Conservation (phyloP, 2,113 vertebrate species). For the Anoplopoma fimbria region DNA sequence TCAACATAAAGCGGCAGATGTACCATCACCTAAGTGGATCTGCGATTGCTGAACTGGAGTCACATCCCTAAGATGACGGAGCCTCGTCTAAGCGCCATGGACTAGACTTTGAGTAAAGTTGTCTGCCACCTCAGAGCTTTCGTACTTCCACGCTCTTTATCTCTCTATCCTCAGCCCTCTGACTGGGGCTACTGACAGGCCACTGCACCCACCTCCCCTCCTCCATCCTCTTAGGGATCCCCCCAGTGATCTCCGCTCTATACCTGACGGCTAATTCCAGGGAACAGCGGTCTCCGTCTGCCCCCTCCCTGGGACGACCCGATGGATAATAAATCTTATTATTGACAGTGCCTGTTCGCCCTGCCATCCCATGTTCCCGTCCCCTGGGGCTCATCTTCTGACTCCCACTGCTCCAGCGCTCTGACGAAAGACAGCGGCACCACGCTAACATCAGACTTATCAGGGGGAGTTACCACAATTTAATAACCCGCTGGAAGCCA, state of each 20-base stretch:
- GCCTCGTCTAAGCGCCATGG: slow-evolving; percentile 15
- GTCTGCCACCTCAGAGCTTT: slow-evolving; percentile 32
- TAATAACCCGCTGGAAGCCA: slow-evolving; percentile 65
- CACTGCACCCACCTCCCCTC: slow-evolving; percentile 24
- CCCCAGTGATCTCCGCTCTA: slow-evolving; percentile 34
- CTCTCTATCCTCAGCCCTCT: slow-evolving; percentile 55
- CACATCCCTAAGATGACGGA: slow-evolving; percentile 57
- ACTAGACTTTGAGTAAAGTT: slow-evolving; percentile 46
- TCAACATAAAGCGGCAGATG: slow-evolving; percentile 43
- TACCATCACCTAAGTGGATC: slow-evolving; percentile 47
- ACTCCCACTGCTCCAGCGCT: slow-evolving; percentile 75
- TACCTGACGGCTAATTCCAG: slow-evolving; percentile 80
- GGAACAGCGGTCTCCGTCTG: slow-evolving; percentile 76
- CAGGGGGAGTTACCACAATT: slow-evolving; percentile 71
- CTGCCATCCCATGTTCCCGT: slow-evolving; percentile 58
- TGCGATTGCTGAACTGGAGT: slow-evolving; percentile 45
- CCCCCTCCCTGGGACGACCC: slow-evolving; percentile 66
- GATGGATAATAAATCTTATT: slow-evolving; percentile 86
- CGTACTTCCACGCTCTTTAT: background rate
- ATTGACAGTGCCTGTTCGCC: slow-evolving; percentile 79
- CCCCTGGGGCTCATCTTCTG: slow-evolving; percentile 79
- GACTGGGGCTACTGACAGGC: slow-evolving; percentile 68
- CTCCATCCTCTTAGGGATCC: slow-evolving; percentile 63
- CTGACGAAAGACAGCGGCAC: slow-evolving; percentile 65
- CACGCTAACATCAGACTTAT: slow-evolving; percentile 78